These are phyloP conservation scores for Megaceryle torquata DNA, from an alignment of 2,113 vertebrate species.

Conservation along the genomic window DNA sequence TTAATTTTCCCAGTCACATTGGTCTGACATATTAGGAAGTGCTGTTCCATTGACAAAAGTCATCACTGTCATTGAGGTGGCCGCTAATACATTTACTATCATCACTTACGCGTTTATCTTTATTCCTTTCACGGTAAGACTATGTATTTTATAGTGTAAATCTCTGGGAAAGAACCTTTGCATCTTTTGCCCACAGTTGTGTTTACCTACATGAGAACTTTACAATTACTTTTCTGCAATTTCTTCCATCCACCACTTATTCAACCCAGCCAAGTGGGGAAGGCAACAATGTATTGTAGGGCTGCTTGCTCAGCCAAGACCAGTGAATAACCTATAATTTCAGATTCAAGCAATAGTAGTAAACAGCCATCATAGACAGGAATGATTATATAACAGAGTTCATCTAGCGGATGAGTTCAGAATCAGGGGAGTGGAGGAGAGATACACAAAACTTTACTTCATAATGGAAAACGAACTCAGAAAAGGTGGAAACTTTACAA, in stretches of 20 bases:
- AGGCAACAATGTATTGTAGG: not conserved
- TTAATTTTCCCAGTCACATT: not conserved
- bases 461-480: not conserved
- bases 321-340: conserved; percentile 9
- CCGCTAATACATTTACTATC: not conserved
- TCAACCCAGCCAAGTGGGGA: not conserved
- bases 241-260: not conserved
- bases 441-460: not conserved
- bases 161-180: not conserved
- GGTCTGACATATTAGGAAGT: not conserved
- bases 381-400: conserved; percentile 41
- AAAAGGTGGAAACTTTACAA: conserved; percentile 32
- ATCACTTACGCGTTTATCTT: not conserved
- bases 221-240: not conserved
- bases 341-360: not conserved
- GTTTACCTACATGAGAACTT: not conserved
- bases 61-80: not conserved
- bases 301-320: not conserved
- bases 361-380: not conserved
- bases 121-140: not conserved
- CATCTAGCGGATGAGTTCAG: not conserved
- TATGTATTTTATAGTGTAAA: not conserved
- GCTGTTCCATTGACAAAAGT: not conserved
- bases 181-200: not conserved
- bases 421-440: not conserved